Evolutionary conservation across 1,140 invertebrate genomes (phyloP).

Genomic region (Trichogramma pretiosum): DNA sequence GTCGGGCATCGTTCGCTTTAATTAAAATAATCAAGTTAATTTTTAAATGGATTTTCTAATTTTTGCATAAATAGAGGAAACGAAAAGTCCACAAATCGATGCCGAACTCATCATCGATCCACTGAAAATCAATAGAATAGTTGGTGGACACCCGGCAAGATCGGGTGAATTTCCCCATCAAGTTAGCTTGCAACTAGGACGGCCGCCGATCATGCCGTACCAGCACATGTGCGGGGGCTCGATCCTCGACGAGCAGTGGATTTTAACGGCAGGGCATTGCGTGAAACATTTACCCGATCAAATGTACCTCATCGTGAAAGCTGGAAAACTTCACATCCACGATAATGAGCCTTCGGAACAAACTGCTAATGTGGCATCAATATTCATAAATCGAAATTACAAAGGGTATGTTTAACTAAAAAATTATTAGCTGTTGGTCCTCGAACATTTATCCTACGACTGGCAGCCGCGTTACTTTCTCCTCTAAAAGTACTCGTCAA

Average conservation of each 20-base stretch:
- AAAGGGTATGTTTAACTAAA: conserved; percentile 39
- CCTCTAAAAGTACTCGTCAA: too few species aligned
- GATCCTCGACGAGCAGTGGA: conserved; percentile 37
- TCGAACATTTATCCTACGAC: too few species aligned
- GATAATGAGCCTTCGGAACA: conserved; percentile 40
- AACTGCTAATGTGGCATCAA: conserved; percentile 31
- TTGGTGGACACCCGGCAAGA: conserved; percentile 41
- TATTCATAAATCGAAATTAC: conserved; percentile 44
- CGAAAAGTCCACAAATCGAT: too few species aligned
- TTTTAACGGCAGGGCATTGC: conserved; percentile 48
- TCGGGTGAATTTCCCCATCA: conserved; percentile 43
- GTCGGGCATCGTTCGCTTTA: background rate
- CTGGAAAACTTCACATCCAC: conserved; percentile 29
- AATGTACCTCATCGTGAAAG: conserved; percentile 23
- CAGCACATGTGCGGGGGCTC: conserved; percentile 44
- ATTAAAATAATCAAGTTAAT: background rate
- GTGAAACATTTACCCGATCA: conserved; percentile 25
- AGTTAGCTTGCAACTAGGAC: conserved; percentile 40
- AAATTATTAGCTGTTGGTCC: too few species aligned
- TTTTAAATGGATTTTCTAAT: background rate
- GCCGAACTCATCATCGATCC: too few species aligned
- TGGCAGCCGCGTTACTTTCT: too few species aligned
- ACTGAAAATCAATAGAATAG: conserved; percentile 25
- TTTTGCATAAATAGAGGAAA: background rate
- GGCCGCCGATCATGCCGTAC: conserved; percentile 49